These are phyloP conservation scores for Parus major DNA, from an alignment of 2,113 vertebrate species.

Conservation along the genomic window DNA sequence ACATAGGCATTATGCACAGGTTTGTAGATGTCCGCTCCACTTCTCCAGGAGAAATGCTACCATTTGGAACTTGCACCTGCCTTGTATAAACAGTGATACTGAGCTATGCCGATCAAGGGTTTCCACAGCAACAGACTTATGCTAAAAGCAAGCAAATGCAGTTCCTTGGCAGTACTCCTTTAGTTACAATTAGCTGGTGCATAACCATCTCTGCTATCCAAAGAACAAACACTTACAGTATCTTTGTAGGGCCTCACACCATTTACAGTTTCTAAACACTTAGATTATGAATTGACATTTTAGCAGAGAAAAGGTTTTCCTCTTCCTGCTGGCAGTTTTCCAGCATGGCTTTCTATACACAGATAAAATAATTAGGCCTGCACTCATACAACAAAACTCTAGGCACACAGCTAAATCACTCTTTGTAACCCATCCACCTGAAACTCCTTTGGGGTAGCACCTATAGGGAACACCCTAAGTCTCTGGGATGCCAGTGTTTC, in stretches of 20 bases:
- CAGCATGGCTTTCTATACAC: not conserved
- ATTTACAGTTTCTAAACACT: not conserved
- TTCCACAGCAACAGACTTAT: not conserved
- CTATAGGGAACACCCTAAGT: not conserved
- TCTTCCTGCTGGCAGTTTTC: not conserved
- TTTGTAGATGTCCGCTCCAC: not conserved
- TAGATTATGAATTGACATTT: not conserved
- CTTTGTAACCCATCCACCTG: not conserved
- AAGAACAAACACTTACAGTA: not conserved
- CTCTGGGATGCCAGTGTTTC: not conserved
- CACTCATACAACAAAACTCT: not conserved
- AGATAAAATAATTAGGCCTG: not conserved
- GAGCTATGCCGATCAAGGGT: not conserved
- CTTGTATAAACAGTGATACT: not conserved
- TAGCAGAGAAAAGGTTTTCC: not conserved
- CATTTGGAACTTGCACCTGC: not conserved
- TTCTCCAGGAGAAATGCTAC: not conserved
- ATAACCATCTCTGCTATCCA: not conserved
- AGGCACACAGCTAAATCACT: not conserved
- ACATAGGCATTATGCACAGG: accelerated
- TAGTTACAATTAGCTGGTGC: not conserved
- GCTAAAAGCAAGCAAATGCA: not conserved
- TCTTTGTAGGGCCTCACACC: not conserved
- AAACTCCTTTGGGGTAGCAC: not conserved
- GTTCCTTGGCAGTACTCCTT: not conserved